Evolutionary conservation across 1,140 invertebrate genomes (phyloP), one percentile per base, ranked within the genome.

Genomic region (Bombus pascuorum): DNA sequence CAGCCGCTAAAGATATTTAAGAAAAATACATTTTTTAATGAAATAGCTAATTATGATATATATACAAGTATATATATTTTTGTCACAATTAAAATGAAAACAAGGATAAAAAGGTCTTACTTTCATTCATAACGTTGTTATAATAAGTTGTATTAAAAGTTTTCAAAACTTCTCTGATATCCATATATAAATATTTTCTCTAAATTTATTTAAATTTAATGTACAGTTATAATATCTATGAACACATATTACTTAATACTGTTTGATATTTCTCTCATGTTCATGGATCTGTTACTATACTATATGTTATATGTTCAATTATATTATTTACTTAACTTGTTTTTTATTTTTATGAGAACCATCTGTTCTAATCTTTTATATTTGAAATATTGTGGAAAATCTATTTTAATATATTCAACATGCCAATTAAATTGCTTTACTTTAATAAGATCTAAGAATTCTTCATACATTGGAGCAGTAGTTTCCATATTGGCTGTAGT

Each of bases 381-480:
- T 12, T 96, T 96, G 90, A 98, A 98, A 95, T 97, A 98, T 93
- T 97, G 97, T 6, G 97, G 96, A 93, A 98, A 98, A 93, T 97
- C 96, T n/a, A 97, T 93, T 3, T 96, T 95, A 62, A 98, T 88
- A 87, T 97, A 94, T 91, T 97, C 95, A 6, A 97, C 94, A 2
- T 91, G 94, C 97, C 97, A 97, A 6, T 95, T 90, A 32, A 94
- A 90, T 86, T 95, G 94, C 12, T 93, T 79, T 83, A 94, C 94
- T 77, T 95, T 92, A 74, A 98, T 91, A 73, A 96, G 95, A 13
- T 96, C 95, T 22, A 97, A 92, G 95, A 98, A 98, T 95, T 98
- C 97, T 91, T 98, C 98, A 91, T 97, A 98, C 95, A 98, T 98
- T 0, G 98, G 98, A 8, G 98, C 97, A 39, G 97, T 96, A 0